Percentiles rank a stretch among this genome's conserved stretches.
Evolutionary conservation across 2,113 vertebrate species (phyloP).

Genomic region (Neolamprologus longior): DNA sequence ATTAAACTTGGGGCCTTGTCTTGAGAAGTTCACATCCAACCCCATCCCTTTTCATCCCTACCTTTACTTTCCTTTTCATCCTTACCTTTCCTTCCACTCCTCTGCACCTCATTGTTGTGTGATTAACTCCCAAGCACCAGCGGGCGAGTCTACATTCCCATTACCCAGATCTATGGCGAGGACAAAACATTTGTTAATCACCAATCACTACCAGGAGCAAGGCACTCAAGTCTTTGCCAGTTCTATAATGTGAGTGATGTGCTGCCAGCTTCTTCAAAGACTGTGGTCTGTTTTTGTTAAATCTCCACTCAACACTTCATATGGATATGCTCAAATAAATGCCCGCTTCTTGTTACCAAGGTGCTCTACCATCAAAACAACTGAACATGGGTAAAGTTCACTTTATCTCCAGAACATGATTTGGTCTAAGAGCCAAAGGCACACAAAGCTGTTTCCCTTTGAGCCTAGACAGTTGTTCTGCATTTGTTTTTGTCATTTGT

Average conservation of each 20-base stretch:
- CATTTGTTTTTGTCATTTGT: not conserved
- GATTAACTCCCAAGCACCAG: constrained; percentile 72
- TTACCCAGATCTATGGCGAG: constrained; percentile 52
- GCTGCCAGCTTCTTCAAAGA: constrained; percentile 26
- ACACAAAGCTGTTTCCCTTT: not conserved
- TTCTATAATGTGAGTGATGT: constrained; percentile 36
- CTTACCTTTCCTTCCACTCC: constrained; percentile 35
- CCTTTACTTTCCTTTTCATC: constrained; percentile 21
- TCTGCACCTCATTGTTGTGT: constrained; percentile 67
- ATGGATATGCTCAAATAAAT: constrained; percentile 1
- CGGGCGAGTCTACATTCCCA: constrained; percentile 51
- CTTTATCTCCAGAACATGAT: not conserved
- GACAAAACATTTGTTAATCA: constrained; percentile 64
- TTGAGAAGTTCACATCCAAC: constrained; percentile 46
- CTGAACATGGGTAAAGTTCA: not conserved
- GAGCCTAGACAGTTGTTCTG: not conserved
- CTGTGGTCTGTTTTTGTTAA: not conserved
- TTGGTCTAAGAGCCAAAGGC: not conserved
- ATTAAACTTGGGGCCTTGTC: constrained; percentile 66
- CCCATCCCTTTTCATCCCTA: not conserved
- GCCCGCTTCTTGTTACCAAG: constrained; percentile 24
- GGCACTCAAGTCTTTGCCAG: constrained; percentile 34
- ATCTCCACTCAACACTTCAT: constrained; percentile 36
- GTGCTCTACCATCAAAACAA: not conserved
- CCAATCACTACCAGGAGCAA: constrained; percentile 40